phyloP scores from a whole-genome alignment of 2,797 vertebrate genomes.

The Spatula clypeata region DNA sequence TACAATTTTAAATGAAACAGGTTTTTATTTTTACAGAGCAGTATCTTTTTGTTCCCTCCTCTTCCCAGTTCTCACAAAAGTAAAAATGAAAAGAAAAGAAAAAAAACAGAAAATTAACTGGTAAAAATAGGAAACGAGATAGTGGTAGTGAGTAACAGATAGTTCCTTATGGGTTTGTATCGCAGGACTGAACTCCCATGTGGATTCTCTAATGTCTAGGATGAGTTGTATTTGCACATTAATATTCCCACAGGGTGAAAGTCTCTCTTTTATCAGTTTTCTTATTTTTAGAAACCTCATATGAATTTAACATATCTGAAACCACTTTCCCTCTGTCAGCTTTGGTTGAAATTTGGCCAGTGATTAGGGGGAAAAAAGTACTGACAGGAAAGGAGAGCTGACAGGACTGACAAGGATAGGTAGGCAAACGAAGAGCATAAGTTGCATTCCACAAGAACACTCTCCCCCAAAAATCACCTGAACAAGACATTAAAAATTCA shows the following conservation, averaged over 20 bases:
- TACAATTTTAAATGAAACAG: not conserved
- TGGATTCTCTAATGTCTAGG: conserved; percentile 7
- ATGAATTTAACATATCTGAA: not conserved
- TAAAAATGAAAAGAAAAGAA: not conserved
- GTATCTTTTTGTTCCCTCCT: not conserved
- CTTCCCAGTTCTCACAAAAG: not conserved
- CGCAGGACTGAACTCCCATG: not conserved
- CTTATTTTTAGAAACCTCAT: conserved; percentile 32
- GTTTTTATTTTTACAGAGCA: not conserved
- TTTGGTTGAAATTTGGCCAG: not conserved
- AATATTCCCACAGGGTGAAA: conserved; percentile 1
- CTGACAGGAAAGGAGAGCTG: not conserved
- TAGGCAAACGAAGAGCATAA: not conserved
- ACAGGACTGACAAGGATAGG: not conserved
- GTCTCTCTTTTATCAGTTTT: not conserved
- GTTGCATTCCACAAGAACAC: not conserved
- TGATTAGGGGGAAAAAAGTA: not conserved
- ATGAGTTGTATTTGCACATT: not conserved
- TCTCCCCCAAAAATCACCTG: not conserved
- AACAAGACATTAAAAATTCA: not conserved
- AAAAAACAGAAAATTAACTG: not conserved
- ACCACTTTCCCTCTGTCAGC: not conserved
- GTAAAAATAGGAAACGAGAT: not conserved
- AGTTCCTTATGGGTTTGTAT: not conserved
- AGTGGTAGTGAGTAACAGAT: not conserved